phyloP scores from a whole-genome alignment of 2,113 vertebrate genomes.

The Xiphias gladius region DNA sequence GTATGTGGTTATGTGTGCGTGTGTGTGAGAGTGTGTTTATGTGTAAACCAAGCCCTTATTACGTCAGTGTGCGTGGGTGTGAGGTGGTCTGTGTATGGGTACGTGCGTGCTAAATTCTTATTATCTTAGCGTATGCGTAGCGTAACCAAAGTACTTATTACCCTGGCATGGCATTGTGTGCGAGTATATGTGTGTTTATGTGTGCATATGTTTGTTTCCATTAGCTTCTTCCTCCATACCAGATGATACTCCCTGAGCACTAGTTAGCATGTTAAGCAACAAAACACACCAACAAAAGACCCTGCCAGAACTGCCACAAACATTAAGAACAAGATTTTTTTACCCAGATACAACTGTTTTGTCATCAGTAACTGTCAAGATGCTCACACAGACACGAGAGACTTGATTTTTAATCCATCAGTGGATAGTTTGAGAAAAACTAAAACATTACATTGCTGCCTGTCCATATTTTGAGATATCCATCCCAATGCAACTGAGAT shows the following conservation, averaged over 20 bases:
- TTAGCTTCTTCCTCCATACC: constrained; percentile 39
- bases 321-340: constrained; percentile 12
- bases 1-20: constrained; percentile 18
- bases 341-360: neutral
- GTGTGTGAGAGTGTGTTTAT: constrained; percentile 45
- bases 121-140: constrained; percentile 64
- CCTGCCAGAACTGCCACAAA: neutral
- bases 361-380: neutral
- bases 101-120: constrained; percentile 57
- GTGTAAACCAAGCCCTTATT: constrained; percentile 63
- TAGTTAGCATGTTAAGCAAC: constrained; percentile 42
- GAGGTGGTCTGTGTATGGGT: constrained; percentile 59
- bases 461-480: neutral
- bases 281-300: constrained; percentile 13
- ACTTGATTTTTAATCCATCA: neutral
- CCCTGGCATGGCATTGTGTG: constrained; percentile 32
- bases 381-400: neutral
- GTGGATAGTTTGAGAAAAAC: neutral
- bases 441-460: neutral
- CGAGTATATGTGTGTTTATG: constrained; percentile 18
- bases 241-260: constrained; percentile 49
- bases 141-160: constrained; percentile 61
- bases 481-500: neutral
- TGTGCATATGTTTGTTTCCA: constrained; percentile 10
- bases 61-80: constrained; percentile 57